A percentile compares a stretch with the other conserved stretches of the same genome.
Evolutionary conservation across 2,113 vertebrate genomes (phyloP).

Genomic region (Labrus mixtus): DNA sequence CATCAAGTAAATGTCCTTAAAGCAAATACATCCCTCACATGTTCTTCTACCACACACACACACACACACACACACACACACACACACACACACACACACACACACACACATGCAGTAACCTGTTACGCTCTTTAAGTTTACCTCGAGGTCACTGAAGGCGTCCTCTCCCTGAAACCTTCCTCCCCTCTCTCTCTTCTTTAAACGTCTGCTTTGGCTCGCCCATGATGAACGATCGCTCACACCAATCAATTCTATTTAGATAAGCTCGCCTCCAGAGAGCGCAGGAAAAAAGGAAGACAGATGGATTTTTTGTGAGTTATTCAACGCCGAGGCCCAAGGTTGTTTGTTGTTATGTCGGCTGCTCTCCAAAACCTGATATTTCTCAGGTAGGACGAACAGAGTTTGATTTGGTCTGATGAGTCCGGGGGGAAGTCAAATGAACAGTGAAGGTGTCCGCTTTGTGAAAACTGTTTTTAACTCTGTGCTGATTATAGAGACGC

Average conservation of each 20-base stretch:
- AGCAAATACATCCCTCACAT: background rate
- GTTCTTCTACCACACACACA: background rate
- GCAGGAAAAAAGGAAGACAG: slow-evolving; percentile 44
- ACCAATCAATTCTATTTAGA: slow-evolving; percentile 75
- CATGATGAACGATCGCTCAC: slow-evolving; percentile 63
- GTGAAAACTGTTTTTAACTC: background rate
- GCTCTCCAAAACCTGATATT: slow-evolving; percentile 40
- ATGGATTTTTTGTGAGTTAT: slow-evolving; percentile 59
- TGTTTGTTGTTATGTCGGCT: slow-evolving; percentile 61
- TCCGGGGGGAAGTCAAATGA: background rate
- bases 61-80: background rate
- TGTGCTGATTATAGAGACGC: too few relatives aligned
- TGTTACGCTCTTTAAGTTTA: slow-evolving; percentile 48
- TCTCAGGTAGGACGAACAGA: slow-evolving; percentile 3
- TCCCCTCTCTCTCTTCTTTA: slow-evolving; percentile 36
- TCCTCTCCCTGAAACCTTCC: slow-evolving; percentile 56
- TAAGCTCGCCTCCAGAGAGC: slow-evolving; percentile 64
- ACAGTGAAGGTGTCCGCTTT: background rate
- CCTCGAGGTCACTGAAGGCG: slow-evolving; percentile 48
- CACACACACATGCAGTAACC: background rate
- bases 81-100: background rate
- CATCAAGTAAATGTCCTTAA: background rate
- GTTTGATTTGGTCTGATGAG: background rate
- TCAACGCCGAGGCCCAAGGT: slow-evolving; percentile 62
- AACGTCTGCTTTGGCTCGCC: slow-evolving; percentile 34